Evolutionary conservation across 2,888 invertebrate genomes (phyloP).

Genomic region (Lepidocyrtoides sp.): DNA sequence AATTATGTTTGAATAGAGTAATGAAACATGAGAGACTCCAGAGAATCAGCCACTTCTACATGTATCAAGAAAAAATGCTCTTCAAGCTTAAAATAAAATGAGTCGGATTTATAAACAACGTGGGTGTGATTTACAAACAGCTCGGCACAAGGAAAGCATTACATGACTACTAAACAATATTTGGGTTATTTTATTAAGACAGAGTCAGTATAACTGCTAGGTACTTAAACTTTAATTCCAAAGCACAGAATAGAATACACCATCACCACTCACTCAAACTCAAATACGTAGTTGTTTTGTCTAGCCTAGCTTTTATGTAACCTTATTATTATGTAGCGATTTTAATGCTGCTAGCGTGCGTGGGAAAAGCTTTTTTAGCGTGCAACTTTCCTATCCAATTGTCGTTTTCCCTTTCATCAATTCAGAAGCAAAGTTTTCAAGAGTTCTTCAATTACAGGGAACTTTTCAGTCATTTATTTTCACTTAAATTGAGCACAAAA

Average conservation of each 20-base stretch:
- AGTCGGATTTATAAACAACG: background rate
- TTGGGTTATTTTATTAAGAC: background rate
- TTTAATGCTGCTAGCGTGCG: slow-evolving; percentile 6
- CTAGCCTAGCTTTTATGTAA: background rate
- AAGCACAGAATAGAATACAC: too few relatives aligned
- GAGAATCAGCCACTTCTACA: too few relatives aligned
- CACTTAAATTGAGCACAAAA: background rate
- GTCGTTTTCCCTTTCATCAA: too few relatives aligned
- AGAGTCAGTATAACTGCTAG: background rate
- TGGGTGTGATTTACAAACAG: background rate
- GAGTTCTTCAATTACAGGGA: too few relatives aligned
- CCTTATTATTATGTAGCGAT: background rate
- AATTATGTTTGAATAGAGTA: slow-evolving; percentile 81
- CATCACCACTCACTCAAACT: background rate
- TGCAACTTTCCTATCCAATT: background rate
- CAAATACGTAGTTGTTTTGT: background rate
- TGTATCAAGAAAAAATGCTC: background rate
- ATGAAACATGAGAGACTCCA: background rate
- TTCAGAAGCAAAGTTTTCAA: too few relatives aligned
- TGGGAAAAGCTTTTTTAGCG: slow-evolving; percentile 5
- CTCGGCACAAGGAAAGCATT: background rate
- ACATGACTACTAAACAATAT: too few relatives aligned
- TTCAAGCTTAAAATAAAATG: background rate
- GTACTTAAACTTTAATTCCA: too few relatives aligned
- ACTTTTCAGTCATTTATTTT: too few relatives aligned